Percentiles rank a stretch among this genome's conserved stretches.
These are phyloP conservation scores for Halesus radiatus DNA, from an alignment of 1,140 invertebrate species.

Conservation along the genomic window DNA sequence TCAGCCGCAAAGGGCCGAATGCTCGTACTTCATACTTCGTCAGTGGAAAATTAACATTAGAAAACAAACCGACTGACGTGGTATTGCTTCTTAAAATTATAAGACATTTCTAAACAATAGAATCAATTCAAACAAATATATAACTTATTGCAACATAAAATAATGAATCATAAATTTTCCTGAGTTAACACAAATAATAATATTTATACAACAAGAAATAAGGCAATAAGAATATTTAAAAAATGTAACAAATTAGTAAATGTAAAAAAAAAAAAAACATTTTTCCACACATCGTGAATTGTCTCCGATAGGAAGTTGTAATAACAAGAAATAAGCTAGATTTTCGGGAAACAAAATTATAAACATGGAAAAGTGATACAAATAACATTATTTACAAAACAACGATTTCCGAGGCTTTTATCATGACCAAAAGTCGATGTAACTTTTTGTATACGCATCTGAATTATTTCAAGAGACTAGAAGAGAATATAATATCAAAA, in stretches of 20 bases:
- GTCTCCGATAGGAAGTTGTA: not conserved
- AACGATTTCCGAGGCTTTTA: not conserved
- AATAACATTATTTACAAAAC: not conserved
- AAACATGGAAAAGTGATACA: not conserved
- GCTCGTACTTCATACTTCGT: not conserved
- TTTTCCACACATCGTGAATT: not conserved
- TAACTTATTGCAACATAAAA: constrained; percentile 10
- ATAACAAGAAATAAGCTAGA: not conserved
- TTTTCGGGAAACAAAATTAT: not conserved
- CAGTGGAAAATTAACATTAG: not conserved
- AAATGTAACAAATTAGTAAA: not conserved
- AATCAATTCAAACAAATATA: not conserved
- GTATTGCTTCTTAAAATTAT: not conserved
- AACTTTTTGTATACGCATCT: too few species aligned
- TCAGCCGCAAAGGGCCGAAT: not conserved
- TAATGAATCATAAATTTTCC: not conserved
- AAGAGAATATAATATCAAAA: too few species aligned
- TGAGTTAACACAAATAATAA: not conserved
- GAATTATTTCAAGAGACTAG: too few species aligned
- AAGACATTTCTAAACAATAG: not conserved
- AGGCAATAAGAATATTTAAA: not conserved
- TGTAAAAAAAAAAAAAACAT: not conserved
- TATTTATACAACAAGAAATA: constrained; percentile 5
- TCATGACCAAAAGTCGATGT: not conserved
- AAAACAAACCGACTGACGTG: not conserved